These are phyloP conservation scores for Marmota flaviventris DNA, from an alignment of 2,113 vertebrate species.

Conservation along the genomic window DNA sequence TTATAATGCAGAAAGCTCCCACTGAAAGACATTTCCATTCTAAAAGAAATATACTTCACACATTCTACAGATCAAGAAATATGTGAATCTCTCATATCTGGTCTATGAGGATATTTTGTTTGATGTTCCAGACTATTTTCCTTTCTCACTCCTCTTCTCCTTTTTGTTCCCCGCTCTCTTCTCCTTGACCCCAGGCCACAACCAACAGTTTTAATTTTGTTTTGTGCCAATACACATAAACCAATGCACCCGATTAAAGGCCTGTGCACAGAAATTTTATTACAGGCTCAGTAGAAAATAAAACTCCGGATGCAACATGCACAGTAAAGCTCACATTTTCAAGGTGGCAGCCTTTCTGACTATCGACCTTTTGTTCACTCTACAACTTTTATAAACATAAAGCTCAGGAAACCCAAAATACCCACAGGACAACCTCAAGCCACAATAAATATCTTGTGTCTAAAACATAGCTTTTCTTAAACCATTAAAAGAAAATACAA, in stretches of 20 bases:
- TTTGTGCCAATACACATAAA: neutral
- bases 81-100: constrained; percentile 5
- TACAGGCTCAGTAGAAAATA: neutral
- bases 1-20: constrained; percentile 5
- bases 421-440: neutral
- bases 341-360: neutral
- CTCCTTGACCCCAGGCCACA: neutral
- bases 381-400: neutral
- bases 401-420: constrained; percentile 16
- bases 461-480: neutral
- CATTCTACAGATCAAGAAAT: constrained; percentile 8
- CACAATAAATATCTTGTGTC: neutral
- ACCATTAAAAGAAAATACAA: neutral
- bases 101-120: constrained; percentile 6
- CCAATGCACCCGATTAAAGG: neutral
- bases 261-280: neutral
- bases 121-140: neutral
- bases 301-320: neutral
- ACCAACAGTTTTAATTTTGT: neutral
- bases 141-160: neutral
- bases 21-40: constrained; percentile 10
- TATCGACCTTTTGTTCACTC: neutral
- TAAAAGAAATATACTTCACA: constrained; percentile 36
- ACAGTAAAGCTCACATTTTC: neutral
- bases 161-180: neutral